Evolutionary conservation across 2,888 invertebrate genomes (phyloP).

Genomic region (Drosophila parthenogenetica): DNA sequence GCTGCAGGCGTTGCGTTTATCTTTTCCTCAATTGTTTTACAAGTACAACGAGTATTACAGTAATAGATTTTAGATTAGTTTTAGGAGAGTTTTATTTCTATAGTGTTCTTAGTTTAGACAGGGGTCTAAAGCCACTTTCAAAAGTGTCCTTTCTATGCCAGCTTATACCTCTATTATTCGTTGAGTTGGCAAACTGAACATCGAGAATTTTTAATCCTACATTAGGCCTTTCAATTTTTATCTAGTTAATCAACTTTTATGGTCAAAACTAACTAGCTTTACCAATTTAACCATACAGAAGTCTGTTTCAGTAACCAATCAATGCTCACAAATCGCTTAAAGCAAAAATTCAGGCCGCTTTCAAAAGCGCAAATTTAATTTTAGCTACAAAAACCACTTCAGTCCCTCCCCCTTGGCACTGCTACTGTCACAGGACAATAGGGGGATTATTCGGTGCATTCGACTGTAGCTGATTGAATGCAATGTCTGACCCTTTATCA

Average conservation of each 20-base stretch:
- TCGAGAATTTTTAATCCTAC: too few relatives aligned
- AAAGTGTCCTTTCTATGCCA: background rate
- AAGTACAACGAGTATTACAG: background rate
- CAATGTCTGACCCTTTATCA: constrained; percentile 52
- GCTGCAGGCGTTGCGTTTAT: background rate
- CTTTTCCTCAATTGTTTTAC: background rate
- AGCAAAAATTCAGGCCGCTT: background rate
- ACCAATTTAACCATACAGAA: background rate
- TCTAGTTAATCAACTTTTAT: too few relatives aligned
- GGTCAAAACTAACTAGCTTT: background rate
- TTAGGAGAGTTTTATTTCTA: too few relatives aligned
- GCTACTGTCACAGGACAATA: constrained; percentile 28
- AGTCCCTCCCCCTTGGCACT: background rate
- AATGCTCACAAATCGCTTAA: constrained; percentile 10
- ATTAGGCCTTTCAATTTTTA: too few relatives aligned
- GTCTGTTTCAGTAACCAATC: background rate
- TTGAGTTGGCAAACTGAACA: too few relatives aligned
- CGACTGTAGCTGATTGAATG: constrained; percentile 41
- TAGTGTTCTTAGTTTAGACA: background rate
- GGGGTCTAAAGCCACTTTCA: background rate
- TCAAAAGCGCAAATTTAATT: constrained; percentile 38
- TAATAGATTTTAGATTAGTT: background rate
- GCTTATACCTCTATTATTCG: background rate
- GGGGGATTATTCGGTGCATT: constrained; percentile 42
- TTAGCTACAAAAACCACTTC: constrained; percentile 1